phyloP scores from a whole-genome alignment of 2,797 vertebrate genomes.

The Lagorchestes hirsutus region DNA sequence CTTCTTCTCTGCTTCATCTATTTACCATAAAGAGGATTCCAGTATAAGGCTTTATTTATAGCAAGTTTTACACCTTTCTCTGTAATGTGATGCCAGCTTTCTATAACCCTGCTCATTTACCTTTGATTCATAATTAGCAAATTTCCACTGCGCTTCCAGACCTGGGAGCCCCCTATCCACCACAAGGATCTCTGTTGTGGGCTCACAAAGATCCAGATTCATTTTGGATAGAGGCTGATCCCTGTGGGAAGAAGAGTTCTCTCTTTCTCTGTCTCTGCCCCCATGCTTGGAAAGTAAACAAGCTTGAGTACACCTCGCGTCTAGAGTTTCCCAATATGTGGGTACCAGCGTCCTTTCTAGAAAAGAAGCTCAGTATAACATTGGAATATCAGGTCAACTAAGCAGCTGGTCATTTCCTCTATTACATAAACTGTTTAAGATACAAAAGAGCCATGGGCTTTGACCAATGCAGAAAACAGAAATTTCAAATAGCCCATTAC shows the following conservation, averaged over 20 bases:
- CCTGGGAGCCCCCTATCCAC: background rate
- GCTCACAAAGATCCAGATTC: background rate
- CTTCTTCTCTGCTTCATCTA: background rate
- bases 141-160: background rate
- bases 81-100: background rate
- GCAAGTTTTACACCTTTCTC: background rate
- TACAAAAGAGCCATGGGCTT: background rate
- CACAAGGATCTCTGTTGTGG: background rate
- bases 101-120: background rate
- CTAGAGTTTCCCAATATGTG: background rate
- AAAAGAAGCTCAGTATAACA: background rate
- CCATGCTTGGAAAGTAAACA: background rate
- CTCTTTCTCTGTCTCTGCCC: background rate
- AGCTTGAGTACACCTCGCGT: background rate
- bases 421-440: background rate
- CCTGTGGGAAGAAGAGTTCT: background rate
- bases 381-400: background rate
- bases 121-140: background rate
- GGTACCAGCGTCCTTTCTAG: background rate
- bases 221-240: background rate
- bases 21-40: background rate
- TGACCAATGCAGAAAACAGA: background rate
- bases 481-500: background rate
- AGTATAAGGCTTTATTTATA: background rate
- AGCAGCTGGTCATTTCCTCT: background rate